A percentile compares a stretch with the other conserved stretches of the same genome.
These are phyloP conservation scores for Eulemur rufifrons DNA, from an alignment of 2,113 vertebrate species.

Conservation along the genomic window DNA sequence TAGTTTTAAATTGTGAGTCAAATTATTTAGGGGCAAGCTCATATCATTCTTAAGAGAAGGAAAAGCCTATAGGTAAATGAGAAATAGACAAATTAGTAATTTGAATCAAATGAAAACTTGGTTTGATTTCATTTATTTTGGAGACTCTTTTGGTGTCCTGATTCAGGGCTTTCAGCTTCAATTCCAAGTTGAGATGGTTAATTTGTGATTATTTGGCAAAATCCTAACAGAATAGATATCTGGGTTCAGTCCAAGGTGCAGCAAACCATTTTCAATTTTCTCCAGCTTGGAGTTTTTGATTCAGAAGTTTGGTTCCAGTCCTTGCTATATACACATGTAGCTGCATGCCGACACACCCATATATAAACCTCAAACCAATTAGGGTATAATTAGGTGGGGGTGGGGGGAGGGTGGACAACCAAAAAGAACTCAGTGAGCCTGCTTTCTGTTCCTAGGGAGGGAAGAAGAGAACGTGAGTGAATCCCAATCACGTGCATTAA, in stretches of 20 bases:
- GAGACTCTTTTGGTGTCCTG: neutral
- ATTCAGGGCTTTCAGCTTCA: neutral
- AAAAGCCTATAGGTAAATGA: neutral
- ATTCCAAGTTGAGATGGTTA: conserved; percentile 18
- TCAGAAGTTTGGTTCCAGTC: neutral
- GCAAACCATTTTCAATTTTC: neutral
- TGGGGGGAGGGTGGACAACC: neutral
- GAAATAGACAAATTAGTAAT: neutral
- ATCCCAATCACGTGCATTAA: neutral
- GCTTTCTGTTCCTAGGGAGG: neutral
- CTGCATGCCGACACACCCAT: neutral
- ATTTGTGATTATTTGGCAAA: conserved; percentile 45
- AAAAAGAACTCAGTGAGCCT: neutral
- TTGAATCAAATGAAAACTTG: conserved; percentile 28
- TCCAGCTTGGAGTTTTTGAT: neutral
- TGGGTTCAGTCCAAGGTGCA: neutral
- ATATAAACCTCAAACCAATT: neutral
- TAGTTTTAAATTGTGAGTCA: neutral
- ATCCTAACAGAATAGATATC: neutral
- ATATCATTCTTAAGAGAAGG: neutral
- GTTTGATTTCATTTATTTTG: conserved; percentile 26
- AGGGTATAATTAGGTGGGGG: neutral
- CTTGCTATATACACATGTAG: neutral
- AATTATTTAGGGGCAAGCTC: neutral
- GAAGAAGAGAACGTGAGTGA: neutral